Evolutionary conservation across 2,888 invertebrate species (phyloP), one percentile per base, ranked within the genome.

Genomic region (Sepiola atlantica): DNA sequence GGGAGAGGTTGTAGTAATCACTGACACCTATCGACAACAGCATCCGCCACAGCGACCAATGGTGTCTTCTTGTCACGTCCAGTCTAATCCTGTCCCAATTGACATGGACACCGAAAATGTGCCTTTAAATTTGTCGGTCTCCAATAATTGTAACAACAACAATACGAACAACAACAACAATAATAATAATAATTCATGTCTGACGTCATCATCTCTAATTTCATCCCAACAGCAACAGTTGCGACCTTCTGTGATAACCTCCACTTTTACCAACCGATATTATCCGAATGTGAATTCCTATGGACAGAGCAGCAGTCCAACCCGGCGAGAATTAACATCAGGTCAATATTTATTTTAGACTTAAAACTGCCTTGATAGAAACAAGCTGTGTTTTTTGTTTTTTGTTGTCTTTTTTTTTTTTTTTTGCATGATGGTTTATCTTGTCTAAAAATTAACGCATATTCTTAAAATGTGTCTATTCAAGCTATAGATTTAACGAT

Each of bases 221-320:
- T 61, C 57, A 55, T 55, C 77, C 77, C 94, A 91, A 90, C 90
- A 95, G 35, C 95, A 96, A 93, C 96, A 95, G 93, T 95, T 95
- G 54, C 95, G 96, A 32, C 96, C 96, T n/a, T 96, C 96, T 14
- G 96, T 96, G 57, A 96, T 96, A 90, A 96, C 96, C 16, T 96
- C 96, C 95, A 95, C 95, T 28, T 93, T 54, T 77, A 94, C 90
- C 95, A 94, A 61, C 57, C 55, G 93, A 61, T 92, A 92, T 92
- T 92, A 92, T 24, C 24, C 93, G 10, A 93, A 32, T 21, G 21
- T 61, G 57, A 55, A 24, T 61, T 55, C 57, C 93, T 93, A 55
- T 61, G 93, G n/a, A 24, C 93, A n/a, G 57, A n/a, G 18, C 28
- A 55, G 21, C 57, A 93, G 93, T 61, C 93, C 93, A 61, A 93